Evolutionary conservation across 2,888 invertebrate genomes (phyloP), one percentile per base, ranked within the genome.

Genomic region (Auanema sp.): DNA sequence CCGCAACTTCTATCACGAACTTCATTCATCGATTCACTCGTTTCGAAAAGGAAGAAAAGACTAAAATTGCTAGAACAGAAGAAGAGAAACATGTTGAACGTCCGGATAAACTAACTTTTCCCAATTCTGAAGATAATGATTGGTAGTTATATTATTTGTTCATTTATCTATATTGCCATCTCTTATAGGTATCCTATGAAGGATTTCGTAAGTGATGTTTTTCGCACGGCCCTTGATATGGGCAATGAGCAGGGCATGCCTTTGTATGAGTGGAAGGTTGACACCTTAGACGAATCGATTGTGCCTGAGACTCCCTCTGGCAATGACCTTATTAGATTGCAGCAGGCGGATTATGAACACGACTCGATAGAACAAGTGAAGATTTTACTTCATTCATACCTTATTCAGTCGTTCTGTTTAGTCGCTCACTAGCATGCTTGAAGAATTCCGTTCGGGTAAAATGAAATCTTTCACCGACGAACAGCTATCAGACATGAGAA

Each of bases 1-100:
- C 73, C 1, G 54, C 71, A 0, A 68, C 61, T n/a, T 67, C 71
- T 1, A 65, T 74, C n/a, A 60, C 71, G 6, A 74, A 69, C 33
- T 70, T 74, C 42, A 65, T 74, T 42, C 74, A 74, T 59, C 65
- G 74, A 33, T 68, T 74, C n/a, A 74, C 74, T 12, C 60, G 71
- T 11, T 64, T 55, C n/a, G 72, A 72, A 6, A 66, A 66, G 16
- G 71, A 71, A 41, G 73, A 73, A 23, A 73, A 73, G 21, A 66
- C 69, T 25, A 68, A 62, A 43, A 57, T 49, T 33, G 57, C 62
- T 11, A 57, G n/a, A 60, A 55, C 49, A 54, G 47, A 23, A 33
- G 61, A 61, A 54, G 61, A 62, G 50, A 52, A 56, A 11, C 11
- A 21, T 18, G 16, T 72, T 11, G 71, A 64, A 47, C 40, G 71